Evolutionary conservation across 2,113 vertebrate genomes (phyloP).

Genomic region (Protomyctophum bolini): DNA sequence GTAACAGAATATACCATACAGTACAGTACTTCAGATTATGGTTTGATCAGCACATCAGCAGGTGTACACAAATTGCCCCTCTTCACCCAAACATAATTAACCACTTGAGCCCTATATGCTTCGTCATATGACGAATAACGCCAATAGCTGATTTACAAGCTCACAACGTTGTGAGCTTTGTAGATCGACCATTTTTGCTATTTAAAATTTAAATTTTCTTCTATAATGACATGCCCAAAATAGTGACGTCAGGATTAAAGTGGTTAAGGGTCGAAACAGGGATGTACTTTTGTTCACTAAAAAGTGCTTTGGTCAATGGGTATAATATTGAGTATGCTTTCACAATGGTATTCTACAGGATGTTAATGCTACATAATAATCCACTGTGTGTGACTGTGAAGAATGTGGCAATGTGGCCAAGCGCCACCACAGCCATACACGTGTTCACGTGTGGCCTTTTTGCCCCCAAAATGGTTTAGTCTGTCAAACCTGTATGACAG

Average conservation of each 20-base stretch:
- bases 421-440: conserved; percentile 62
- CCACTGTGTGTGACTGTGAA: conserved; percentile 63
- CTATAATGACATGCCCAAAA: too few relatives aligned
- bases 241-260: not conserved
- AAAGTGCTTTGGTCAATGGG: conserved; percentile 77
- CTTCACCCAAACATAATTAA: conserved; percentile 9
- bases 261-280: conserved; percentile 61
- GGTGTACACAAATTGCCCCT: conserved; percentile 71
- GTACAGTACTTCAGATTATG: conserved; percentile 82
- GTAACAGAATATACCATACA: conserved; percentile 82
- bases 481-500: conserved; percentile 47
- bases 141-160: too few relatives aligned
- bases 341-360: conserved; percentile 74
- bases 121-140: too few relatives aligned
- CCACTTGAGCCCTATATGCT: conserved; percentile 47
- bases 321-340: conserved; percentile 69
- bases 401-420: conserved; percentile 48
- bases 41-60: conserved; percentile 79
- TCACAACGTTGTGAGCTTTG: too few relatives aligned
- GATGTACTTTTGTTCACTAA: conserved; percentile 69
- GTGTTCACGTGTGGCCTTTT: conserved; percentile 65
- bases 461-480: conserved; percentile 57
- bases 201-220: too few relatives aligned
- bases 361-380: conserved; percentile 77
- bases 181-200: too few relatives aligned